A percentile compares a stretch with the other conserved stretches of the same genome.
These are phyloP conservation scores for Macrosiphum euphorbiae DNA, from an alignment of 2,888 invertebrate genomes.

Conservation along the genomic window DNA sequence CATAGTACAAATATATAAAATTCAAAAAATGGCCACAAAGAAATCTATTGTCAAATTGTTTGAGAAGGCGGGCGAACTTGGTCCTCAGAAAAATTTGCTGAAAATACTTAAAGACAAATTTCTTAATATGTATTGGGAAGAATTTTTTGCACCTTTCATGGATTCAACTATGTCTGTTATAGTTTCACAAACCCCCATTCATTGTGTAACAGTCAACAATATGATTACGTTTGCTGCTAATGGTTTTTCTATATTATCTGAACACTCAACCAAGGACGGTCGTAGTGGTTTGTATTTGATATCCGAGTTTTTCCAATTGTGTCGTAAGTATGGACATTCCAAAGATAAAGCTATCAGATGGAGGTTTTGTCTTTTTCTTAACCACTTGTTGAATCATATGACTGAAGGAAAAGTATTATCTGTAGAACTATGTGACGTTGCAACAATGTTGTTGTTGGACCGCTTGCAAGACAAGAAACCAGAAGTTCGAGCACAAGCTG, in stretches of 20 bases:
- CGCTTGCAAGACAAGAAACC: slow-evolving; percentile 41
- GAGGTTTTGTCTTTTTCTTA: slow-evolving; percentile 45
- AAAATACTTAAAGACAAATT: slow-evolving; percentile 24
- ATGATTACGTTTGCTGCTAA: slow-evolving; percentile 52
- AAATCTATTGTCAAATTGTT: slow-evolving; percentile 42
- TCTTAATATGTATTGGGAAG: neutral
- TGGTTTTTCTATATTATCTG: neutral
- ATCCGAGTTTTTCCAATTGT: slow-evolving; percentile 2
- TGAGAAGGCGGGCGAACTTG: slow-evolving; percentile 24
- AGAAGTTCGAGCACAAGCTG: slow-evolving; percentile 51
- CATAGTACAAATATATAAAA: neutral
- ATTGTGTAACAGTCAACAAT: slow-evolving; percentile 17
- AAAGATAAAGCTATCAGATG: slow-evolving; percentile 32
- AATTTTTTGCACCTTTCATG: neutral
- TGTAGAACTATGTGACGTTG: slow-evolving; percentile 43
- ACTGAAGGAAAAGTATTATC: slow-evolving; percentile 1
- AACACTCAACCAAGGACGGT: neutral
- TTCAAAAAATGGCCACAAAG: neutral
- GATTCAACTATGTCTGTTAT: slow-evolving; percentile 3
- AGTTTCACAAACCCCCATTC: neutral
- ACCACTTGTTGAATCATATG: slow-evolving; percentile 38
- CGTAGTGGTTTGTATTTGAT: slow-evolving; percentile 43
- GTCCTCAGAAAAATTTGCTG: neutral
- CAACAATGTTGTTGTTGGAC: neutral
- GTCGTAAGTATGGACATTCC: neutral